These are phyloP conservation scores for Pyrochroa serraticornis DNA, from an alignment of 2,888 invertebrate species.

Conservation along the genomic window DNA sequence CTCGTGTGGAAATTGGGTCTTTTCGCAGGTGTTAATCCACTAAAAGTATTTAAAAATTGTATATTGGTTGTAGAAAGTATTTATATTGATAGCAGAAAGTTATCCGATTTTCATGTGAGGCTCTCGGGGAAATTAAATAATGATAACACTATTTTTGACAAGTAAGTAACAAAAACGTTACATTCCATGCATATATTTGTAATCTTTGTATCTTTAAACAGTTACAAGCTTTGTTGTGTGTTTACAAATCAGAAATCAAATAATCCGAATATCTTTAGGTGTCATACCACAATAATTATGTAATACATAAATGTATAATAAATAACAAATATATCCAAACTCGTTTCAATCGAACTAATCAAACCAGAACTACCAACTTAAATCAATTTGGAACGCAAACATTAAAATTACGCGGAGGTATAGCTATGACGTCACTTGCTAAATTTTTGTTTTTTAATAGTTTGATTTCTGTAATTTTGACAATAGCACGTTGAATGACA, in stretches of 20 bases:
- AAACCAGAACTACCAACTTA: too few species aligned
- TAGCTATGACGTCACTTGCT: too few species aligned
- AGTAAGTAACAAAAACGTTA: slow-evolving; percentile 51
- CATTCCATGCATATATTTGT: slow-evolving; percentile 53
- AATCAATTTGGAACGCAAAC: too few species aligned
- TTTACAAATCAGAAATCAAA: slow-evolving; percentile 53
- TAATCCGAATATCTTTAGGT: slow-evolving; percentile 57
- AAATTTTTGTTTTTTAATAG: too few species aligned
- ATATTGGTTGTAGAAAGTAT: slow-evolving; percentile 26
- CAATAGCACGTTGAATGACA: too few species aligned
- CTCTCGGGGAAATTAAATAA: slow-evolving; percentile 25
- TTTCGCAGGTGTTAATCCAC: not conserved
- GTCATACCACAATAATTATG: slow-evolving; percentile 59
- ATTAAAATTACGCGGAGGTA: too few species aligned
- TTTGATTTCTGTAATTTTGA: too few species aligned
- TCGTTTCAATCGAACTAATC: not conserved
- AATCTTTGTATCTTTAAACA: slow-evolving; percentile 45
- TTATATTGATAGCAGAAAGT: slow-evolving; percentile 9
- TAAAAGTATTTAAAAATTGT: slow-evolving; percentile 11
- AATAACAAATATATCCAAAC: slow-evolving; percentile 41
- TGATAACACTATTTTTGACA: slow-evolving; percentile 56
- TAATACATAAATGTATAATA: slow-evolving; percentile 59
- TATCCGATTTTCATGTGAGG: slow-evolving; percentile 25
- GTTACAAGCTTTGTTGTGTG: slow-evolving; percentile 57
- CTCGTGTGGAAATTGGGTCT: not conserved